phyloP scores from a whole-genome alignment of 2,888 invertebrate genomes.

The Maniola hyperantus region DNA sequence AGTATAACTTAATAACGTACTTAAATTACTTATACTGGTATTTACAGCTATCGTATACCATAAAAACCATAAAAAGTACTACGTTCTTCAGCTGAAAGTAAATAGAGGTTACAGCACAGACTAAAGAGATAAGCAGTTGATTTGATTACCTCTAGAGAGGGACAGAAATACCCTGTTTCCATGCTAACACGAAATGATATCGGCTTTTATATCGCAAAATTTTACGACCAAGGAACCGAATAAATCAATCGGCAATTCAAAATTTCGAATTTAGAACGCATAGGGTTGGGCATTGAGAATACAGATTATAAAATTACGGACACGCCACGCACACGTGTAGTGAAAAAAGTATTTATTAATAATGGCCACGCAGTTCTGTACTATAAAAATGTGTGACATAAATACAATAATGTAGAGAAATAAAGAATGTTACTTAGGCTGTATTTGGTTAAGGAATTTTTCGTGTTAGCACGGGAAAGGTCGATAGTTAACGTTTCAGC shows the following conservation, averaged over 20 bases:
- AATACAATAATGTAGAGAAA: conserved; percentile 11
- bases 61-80: neutral
- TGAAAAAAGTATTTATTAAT: neutral
- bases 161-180: conserved; percentile 31
- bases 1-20: neutral
- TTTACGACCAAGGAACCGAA: conserved; percentile 22
- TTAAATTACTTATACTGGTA: neutral
- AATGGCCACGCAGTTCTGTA: neutral
- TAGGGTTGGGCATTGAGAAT: conserved; percentile 9
- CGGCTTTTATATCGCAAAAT: conserved; percentile 24
- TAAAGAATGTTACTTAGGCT: conserved; percentile 11
- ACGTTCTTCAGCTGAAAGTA: conserved; percentile 10
- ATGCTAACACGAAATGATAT: conserved; percentile 30
- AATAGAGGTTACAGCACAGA: conserved; percentile 34
- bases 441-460: conserved; percentile 16
- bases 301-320: neutral
- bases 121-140: conserved; percentile 39
- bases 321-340: conserved; percentile 14
- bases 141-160: conserved; percentile 37
- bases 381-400: conserved; percentile 6
- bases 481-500: conserved; percentile 16
- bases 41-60: neutral
- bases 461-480: conserved; percentile 23
- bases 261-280: conserved; percentile 25
- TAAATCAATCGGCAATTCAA: conserved; percentile 27